Evolutionary conservation across 2,797 vertebrate species (phyloP), one percentile per base, ranked within the genome.

Genomic region (Cryptoprocta ferox): DNA sequence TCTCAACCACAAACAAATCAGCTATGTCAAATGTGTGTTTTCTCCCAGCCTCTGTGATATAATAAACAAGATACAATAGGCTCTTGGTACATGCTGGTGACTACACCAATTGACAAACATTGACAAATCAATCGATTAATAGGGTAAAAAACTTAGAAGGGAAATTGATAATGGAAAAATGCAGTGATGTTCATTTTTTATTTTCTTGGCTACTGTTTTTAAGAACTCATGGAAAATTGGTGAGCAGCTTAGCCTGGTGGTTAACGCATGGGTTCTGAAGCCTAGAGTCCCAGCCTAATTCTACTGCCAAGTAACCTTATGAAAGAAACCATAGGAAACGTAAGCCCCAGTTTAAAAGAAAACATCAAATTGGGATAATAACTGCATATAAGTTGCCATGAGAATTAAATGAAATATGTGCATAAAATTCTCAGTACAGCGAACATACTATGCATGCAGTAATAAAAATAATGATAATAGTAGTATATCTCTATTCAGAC

Each of bases 281-380:
- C 6, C 45, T 59, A 10, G 28, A 12, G 66, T 89, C 35, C 37
- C 81, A 83, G 42, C 15, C 53, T 15, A 84, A 19, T 56, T 63
- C 35, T 81, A 53, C 9, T n/a, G 30, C 65, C 30, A 50, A 81
- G 26, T 89, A 95, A 92, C 28, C 13, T 45, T 53, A 39, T 75
- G 39, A 83, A 39, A 68, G 39, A 83, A 24, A 59, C 61, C 80
- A 39, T 83, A 83, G 80, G 53, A 91, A 89, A 50, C 32, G 89
- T 91, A 95, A 89, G n/a, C 32, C 68, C 92, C 28, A 53, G 10
- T 85, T 85, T 71, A 83, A 95, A 89, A 85, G 16, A 97, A 91
- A 91, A 92, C 63, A 50, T 83, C 89, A 83, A 94, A 37, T 65
- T 93, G 18, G 21, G 15, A 65, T 73, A 91, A 61, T 89, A 95